These are phyloP conservation scores for Callionymus lyra DNA, from an alignment of 2,113 vertebrate genomes.

Conservation along the genomic window DNA sequence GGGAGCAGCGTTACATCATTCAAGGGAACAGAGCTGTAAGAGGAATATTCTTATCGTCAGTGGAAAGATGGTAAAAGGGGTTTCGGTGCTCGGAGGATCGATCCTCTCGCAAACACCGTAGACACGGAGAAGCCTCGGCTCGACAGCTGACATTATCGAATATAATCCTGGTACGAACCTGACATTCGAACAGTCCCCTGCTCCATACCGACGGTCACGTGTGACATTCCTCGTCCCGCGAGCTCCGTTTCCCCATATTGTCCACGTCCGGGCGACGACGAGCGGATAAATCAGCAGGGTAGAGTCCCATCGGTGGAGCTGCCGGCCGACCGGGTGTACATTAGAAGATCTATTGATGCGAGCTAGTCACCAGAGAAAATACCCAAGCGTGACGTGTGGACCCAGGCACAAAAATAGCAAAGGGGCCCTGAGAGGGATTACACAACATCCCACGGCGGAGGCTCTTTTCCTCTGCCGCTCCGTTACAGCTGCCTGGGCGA, in stretches of 20 bases:
- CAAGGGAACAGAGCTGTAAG: not conserved
- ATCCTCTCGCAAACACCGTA: not conserved
- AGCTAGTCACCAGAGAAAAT: conserved; percentile 99
- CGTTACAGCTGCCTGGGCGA: conserved; percentile 16
- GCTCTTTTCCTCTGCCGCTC: conserved; percentile 69
- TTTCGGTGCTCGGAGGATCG: too few relatives aligned
- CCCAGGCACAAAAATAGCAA: conserved; percentile 99
- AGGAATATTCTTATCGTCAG: too few relatives aligned
- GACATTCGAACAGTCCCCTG: conserved; percentile 69
- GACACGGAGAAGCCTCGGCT: conserved; percentile 12
- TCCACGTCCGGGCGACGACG: conserved; percentile 63
- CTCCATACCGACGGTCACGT: conserved; percentile 79
- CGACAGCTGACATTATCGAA: conserved; percentile 51
- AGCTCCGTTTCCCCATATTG: conserved; percentile 77
- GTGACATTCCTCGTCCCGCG: conserved; percentile 76
- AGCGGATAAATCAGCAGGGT: conserved; percentile 42
- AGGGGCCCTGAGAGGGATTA: conserved; percentile 95
- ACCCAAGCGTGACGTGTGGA: conserved; percentile 97
- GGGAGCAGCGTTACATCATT: not conserved
- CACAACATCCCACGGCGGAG: conserved; percentile 96
- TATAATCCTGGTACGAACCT: conserved; percentile 72
- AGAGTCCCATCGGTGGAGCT: conserved; percentile 86
- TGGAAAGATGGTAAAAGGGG: not conserved
- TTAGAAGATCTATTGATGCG: conserved; percentile 97
- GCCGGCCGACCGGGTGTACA: conserved; percentile 83